Evolutionary conservation across 1,140 invertebrate genomes (phyloP).

Genomic region (Saccostrea echinata): DNA sequence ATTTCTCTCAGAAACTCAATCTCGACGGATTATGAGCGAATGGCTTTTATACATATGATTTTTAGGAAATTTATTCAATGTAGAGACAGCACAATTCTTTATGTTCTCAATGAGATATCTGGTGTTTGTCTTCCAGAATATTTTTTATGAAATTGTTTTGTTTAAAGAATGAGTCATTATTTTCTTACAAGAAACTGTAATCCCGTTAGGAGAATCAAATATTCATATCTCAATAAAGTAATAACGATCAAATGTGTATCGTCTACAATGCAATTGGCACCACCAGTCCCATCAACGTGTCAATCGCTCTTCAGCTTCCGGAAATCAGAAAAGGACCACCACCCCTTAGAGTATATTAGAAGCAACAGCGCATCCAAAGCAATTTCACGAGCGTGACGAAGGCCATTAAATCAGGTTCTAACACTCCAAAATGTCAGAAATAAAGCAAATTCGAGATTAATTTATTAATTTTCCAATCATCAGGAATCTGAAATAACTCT

Average conservation of each 20-base stretch:
- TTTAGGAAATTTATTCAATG: background rate
- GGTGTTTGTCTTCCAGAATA: background rate
- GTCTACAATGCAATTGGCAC: constrained; percentile 38
- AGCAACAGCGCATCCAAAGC: constrained; percentile 30
- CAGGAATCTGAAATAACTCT: constrained; percentile 33
- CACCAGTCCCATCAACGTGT: constrained; percentile 17
- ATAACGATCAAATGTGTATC: constrained; percentile 32
- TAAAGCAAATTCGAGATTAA: constrained; percentile 39
- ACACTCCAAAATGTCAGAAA: constrained; percentile 23
- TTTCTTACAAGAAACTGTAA: constrained; percentile 39
- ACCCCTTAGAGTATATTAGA: constrained; percentile 33
- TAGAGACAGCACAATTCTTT: background rate
- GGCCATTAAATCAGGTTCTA: constrained; percentile 32
- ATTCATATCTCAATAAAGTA: constrained; percentile 35
- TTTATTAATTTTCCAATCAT: constrained; percentile 38
- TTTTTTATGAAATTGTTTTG: constrained; percentile 29
- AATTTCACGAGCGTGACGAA: constrained; percentile 28
- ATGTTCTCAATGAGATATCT: background rate
- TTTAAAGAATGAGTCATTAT: constrained; percentile 38
- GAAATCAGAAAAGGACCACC: constrained; percentile 31
- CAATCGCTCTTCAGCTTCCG: constrained; percentile 37
- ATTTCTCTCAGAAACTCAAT: too few relatives aligned
- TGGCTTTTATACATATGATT: background rate
- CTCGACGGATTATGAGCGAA: background rate
- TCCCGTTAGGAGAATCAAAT: constrained; percentile 32